Conservation (phyloP, 2,797 vertebrate species). For the Xiphorhynchus erythropygius region DNA sequence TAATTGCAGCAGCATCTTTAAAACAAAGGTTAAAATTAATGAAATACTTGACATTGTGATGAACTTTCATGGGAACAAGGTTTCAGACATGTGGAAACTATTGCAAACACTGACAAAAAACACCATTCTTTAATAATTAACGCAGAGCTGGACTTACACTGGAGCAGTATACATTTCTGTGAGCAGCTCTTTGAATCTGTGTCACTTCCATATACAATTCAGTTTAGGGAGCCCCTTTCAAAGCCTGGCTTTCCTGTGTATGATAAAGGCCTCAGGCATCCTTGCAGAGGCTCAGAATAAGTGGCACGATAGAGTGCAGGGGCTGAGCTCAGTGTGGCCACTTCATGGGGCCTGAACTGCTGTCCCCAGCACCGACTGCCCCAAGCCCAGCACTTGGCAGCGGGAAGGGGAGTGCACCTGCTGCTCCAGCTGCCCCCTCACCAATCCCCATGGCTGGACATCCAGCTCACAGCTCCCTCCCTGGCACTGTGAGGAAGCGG, state of each 20-base stretch:
- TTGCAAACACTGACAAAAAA: background rate
- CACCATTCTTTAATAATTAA: slow-evolving; percentile 6
- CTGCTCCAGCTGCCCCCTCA: background rate
- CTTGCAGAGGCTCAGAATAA: background rate
- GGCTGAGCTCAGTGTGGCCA: fast-evolving
- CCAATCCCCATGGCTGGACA: background rate
- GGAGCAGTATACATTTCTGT: background rate
- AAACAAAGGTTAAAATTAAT: background rate
- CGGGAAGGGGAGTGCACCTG: fast-evolving
- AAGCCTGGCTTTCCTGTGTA: background rate
- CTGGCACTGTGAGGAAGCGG: background rate
- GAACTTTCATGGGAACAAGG: background rate
- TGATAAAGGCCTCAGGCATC: fast-evolving
- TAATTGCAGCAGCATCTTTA: background rate
- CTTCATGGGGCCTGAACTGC: fast-evolving
- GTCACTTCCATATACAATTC: background rate
- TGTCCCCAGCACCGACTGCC: background rate
- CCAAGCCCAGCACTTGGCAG: background rate
- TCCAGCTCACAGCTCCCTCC: background rate
- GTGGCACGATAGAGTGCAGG: fast-evolving
- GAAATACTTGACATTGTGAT: background rate
- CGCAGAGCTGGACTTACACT: background rate
- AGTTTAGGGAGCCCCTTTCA: background rate
- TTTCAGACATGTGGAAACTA: background rate
- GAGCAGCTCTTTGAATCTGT: background rate